Evolutionary conservation across 1,140 invertebrate genomes (phyloP), one percentile per base, ranked within the genome.

Genomic region (Vanessa tameamea): DNA sequence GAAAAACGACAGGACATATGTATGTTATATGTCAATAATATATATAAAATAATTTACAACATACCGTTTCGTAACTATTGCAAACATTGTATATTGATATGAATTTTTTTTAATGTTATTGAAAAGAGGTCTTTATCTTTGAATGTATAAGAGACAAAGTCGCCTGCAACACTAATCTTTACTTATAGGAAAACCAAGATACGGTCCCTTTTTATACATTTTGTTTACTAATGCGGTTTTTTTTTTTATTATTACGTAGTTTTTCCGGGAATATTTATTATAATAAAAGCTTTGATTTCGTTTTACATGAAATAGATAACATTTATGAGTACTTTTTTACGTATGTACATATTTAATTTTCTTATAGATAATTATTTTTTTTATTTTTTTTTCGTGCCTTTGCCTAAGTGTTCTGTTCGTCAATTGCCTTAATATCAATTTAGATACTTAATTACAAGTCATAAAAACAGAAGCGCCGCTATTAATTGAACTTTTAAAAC

Each of bases 171-270:
- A 59, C 73, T 70, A 70, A 75, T 75, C 73, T 48, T 43, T 43
- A 43, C 7, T 70, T 37, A 70, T 75, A 75, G 73, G 63, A 72
- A 75, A 75, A 70, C 73, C 73, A 63, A 75, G 73, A 75, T 75
- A 75, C 47, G n/a, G 51, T 59, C 23, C 64, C 70, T 23, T 70
- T 53, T 16, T 70, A 70, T 66, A 43, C 47, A 66, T 59, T 26
- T n/a, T 59, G n/a, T 59, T 53, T 71, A 48, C 20, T 13, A 48
- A 59, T 70, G 63, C 47, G 37, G 61, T 75, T 50, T 70, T 69
- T 74, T n/a, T 59, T 73, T 72, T 47, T 57, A 53, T 23, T 47
- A 59, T 48, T 13, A 59, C 23, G 20, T 43, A 16, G 51, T 55
- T 16, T 63, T 15, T 64, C 31, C 51, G 16, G 14, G 57, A 61